These are phyloP conservation scores for Piscicola geometra DNA, from an alignment of 2,888 invertebrate genomes.

Conservation along the genomic window DNA sequence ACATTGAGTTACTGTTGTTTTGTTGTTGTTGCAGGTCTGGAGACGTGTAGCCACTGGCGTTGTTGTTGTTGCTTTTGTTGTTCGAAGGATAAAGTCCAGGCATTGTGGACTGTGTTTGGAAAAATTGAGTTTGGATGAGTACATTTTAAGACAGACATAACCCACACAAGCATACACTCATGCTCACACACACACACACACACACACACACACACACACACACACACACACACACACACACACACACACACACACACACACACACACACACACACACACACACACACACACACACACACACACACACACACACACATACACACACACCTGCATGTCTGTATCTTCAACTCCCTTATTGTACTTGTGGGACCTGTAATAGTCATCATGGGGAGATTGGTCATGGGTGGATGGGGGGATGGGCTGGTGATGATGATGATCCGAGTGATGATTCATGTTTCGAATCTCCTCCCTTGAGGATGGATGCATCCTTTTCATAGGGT, in stretches of 20 bases:
- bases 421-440: background rate
- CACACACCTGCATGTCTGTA: conserved; percentile 4
- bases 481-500: conserved; percentile 9
- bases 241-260: conserved; percentile 1
- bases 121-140: background rate
- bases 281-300: background rate
- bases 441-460: background rate
- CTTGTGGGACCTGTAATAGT: conserved; percentile 7
- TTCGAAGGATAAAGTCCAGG: background rate
- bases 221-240: background rate
- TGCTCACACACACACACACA: too few relatives aligned
- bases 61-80: background rate
- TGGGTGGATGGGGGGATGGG: background rate
- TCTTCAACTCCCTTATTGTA: conserved; percentile 5
- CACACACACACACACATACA: background rate
- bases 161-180: background rate
- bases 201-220: background rate
- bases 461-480: background rate
- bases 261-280: conserved; percentile 1
- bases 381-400: conserved; percentile 7
- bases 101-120: background rate
- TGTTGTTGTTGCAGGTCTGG: conserved; percentile 24
- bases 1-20: background rate
- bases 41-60: conserved; percentile 14
- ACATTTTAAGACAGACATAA: background rate